Conservation (phyloP, 2,888 invertebrate species). For the Dasypogon diadema region DNA sequence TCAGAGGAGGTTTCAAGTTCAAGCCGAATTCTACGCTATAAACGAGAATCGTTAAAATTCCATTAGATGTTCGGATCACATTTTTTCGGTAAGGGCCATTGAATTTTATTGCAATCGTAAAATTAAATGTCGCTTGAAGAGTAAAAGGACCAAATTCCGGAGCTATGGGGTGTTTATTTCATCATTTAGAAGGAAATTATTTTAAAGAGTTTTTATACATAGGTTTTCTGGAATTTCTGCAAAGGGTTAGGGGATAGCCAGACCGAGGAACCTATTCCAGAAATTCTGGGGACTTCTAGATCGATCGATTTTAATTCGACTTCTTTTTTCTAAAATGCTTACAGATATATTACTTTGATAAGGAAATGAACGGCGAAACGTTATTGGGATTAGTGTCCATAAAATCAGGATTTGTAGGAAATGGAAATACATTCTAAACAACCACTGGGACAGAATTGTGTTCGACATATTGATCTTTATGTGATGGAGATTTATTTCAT, state of each 20-base stretch:
- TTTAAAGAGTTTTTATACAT: not conserved
- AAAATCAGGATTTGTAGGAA: too few species aligned
- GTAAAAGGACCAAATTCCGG: conserved; percentile 4
- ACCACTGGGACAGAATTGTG: too few species aligned
- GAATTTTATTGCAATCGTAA: conserved; percentile 42
- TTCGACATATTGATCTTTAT: too few species aligned
- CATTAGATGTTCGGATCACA: not conserved
- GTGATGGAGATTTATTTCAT: too few species aligned
- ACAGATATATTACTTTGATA: conserved; percentile 8
- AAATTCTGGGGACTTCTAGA: not conserved
- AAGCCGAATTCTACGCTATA: not conserved
- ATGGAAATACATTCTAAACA: too few species aligned
- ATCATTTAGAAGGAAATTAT: conserved; percentile 5
- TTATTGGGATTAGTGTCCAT: conserved; percentile 4
- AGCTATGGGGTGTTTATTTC: conserved; percentile 43
- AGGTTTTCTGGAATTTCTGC: not conserved
- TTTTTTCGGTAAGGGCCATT: conserved; percentile 16
- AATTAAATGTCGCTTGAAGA: conserved; percentile 44
- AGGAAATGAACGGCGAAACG: conserved; percentile 4
- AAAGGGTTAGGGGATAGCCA: not conserved
- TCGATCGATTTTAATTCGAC: conserved; percentile 13
- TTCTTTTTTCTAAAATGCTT: not conserved
- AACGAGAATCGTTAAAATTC: conserved; percentile 34
- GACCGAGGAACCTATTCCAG: not conserved
- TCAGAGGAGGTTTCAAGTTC: not conserved